phyloP scores from a whole-genome alignment of 1,140 invertebrate species.

The Vanessa tameamea region DNA sequence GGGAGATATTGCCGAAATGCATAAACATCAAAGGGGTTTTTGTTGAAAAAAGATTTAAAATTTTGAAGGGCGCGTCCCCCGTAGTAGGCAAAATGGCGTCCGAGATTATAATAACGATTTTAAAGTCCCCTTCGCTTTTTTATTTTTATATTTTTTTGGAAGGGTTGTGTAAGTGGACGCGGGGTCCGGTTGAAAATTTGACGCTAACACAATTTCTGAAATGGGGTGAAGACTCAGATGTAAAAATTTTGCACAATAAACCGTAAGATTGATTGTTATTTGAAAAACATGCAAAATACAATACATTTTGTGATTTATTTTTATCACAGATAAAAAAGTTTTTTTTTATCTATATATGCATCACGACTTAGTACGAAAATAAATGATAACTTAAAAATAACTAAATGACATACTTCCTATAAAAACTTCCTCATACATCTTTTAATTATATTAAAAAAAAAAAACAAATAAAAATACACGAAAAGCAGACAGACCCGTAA shows the following conservation, averaged over 20 bases:
- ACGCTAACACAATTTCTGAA: slow-evolving; percentile 65
- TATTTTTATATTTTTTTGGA: slow-evolving; percentile 62
- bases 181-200: slow-evolving; percentile 67
- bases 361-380: no score
- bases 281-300: no score
- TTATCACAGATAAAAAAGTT: no score
- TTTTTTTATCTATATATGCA: no score
- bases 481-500: background rate
- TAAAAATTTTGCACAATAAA: slow-evolving; percentile 6
- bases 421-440: no score
- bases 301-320: no score
- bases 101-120: slow-evolving; percentile 81
- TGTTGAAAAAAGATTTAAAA: slow-evolving; percentile 74
- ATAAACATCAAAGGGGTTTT: slow-evolving; percentile 79
- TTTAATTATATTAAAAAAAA: no score
- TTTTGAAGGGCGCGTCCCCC: slow-evolving; percentile 73
- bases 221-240: slow-evolving; percentile 22
- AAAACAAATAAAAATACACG: background rate
- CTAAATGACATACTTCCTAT: no score
- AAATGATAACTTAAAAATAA: no score
- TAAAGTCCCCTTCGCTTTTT: slow-evolving; percentile 68
- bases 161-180: slow-evolving; percentile 75
- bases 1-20: slow-evolving; percentile 75
- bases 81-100: slow-evolving; percentile 71
- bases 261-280: background rate